phyloP scores from a whole-genome alignment of 2,888 invertebrate species.

The Mesorhabditis spiculigera region DNA sequence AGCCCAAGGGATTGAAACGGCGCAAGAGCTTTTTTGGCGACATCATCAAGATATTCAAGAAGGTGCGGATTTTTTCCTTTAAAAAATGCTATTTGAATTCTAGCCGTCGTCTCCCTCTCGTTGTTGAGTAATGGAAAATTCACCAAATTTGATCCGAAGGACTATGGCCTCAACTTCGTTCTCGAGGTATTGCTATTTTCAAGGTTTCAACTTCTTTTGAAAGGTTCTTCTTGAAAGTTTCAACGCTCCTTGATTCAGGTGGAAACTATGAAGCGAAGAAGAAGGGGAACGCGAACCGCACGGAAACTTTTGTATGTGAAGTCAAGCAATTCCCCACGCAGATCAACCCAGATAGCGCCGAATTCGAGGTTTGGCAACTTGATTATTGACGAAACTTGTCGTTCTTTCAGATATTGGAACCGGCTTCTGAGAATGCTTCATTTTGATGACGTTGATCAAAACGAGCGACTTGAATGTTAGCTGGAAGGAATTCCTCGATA shows the following conservation, averaged over 20 bases:
- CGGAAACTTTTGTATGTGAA: constrained; percentile 45
- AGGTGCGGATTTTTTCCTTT: constrained; percentile 20
- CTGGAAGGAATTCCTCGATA: constrained; percentile 54
- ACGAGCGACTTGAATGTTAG: constrained; percentile 48
- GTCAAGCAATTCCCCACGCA: constrained; percentile 49
- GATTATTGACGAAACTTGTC: neutral
- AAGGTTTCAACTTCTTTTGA: no score
- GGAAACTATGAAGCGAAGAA: constrained; percentile 46
- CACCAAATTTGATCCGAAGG: constrained; percentile 44
- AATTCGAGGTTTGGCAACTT: constrained; percentile 44
- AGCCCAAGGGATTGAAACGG: constrained; percentile 51
- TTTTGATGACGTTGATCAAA: constrained; percentile 49
- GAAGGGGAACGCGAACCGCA: constrained; percentile 45
- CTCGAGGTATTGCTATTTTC: constrained; percentile 17
- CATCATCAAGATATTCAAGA: constrained; percentile 46
- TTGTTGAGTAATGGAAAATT: constrained; percentile 53
- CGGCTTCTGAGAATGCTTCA: constrained; percentile 52
- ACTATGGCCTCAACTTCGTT: constrained; percentile 39
- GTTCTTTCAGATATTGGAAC: constrained; percentile 47
- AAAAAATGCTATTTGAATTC: constrained; percentile 11
- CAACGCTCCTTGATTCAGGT: constrained; percentile 11
- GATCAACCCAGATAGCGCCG: constrained; percentile 55
- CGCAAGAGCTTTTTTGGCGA: constrained; percentile 38
- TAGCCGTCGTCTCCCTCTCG: constrained; percentile 52
- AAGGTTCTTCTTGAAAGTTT: no score